Evolutionary conservation across 2,888 invertebrate species (phyloP), one percentile per base, ranked within the genome.

Genomic region (Cephus pygmeus): DNA sequence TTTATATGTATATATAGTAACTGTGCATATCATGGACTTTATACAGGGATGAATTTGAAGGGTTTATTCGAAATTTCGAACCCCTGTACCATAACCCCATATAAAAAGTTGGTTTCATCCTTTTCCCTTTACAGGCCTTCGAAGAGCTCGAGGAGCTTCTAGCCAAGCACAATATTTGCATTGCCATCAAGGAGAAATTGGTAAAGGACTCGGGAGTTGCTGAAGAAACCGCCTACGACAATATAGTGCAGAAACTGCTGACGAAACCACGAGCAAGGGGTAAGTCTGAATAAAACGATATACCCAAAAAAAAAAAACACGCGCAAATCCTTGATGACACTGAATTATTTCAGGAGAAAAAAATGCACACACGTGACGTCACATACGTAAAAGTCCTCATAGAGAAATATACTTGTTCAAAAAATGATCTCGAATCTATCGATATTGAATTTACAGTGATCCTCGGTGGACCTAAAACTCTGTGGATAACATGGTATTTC

Each of bases 171-270:
- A 95, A 96, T 83, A 97, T 99, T 91, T 99, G 98, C 92, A 97
- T 98, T 84, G 98, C 98, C 1, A 95, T 97, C 77, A 98, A 98
- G 88, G 98, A 98, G 91, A 98, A 97, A 90, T 93, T 99, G 79
- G 97, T 97, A 78, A 98, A 98, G 91, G 98, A 98, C 92, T 98
- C 98, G 0, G 98, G 98, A 30, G 98, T 98, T 3, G 98, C 98
- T 0, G 95, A 95, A 84, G 97, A 97, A 89, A 94, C 94, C 12
- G 96, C 96, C 73, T 98, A 98, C 90, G 98, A 98, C 91, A 95
- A 94, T 86, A 98, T 98, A 85, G 98, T 98, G 0, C 94, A 94
- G 85, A 96, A 96, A 87, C 93, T 98, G 77, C 93, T 97, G 81
- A 96, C 96, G 34, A 97, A 97, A 88, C 96, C 97, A 0, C 94